Percentiles rank a stretch among this genome's conserved stretches.
Conservation (phyloP, 2,888 invertebrate genomes). For the Drosophila heteroneura region DNA sequence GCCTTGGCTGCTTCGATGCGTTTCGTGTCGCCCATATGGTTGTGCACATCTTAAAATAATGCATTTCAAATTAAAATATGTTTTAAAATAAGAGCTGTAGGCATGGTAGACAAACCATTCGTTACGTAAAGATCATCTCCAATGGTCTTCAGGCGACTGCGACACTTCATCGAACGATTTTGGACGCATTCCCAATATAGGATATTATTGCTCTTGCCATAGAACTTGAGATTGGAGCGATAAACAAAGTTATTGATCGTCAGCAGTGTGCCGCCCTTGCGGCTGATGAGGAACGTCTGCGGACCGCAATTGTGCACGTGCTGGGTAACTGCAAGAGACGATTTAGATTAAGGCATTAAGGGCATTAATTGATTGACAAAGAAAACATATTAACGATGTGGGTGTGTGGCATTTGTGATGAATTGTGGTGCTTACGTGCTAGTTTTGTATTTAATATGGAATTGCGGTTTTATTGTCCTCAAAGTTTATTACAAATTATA, state of each 20-base stretch:
- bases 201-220: slow-evolving; percentile 82
- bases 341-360: slow-evolving; percentile 1
- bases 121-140: slow-evolving; percentile 85
- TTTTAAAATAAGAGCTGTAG: no score
- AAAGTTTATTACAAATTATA: slow-evolving; percentile 50
- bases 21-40: slow-evolving; percentile 82
- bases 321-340: slow-evolving; percentile 75
- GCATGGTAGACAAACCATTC: slow-evolving; percentile 75
- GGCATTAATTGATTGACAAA: neutral
- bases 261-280: slow-evolving; percentile 84
- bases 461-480: slow-evolving; percentile 58
- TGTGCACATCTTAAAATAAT: slow-evolving; percentile 81
- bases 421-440: slow-evolving; percentile 50
- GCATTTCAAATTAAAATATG: neutral
- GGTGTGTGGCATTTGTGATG: neutral
- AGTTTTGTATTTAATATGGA: slow-evolving; percentile 36
- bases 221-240: slow-evolving; percentile 84
- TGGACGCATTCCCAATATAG: slow-evolving; percentile 86
- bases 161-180: slow-evolving; percentile 85
- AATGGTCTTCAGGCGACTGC: slow-evolving; percentile 85
- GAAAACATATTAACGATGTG: neutral
- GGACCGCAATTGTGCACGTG: slow-evolving; percentile 83
- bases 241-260: slow-evolving; percentile 85
- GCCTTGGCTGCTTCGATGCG: slow-evolving; percentile 82
- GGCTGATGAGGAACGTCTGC: slow-evolving; percentile 84